Evolutionary conservation across 2,113 vertebrate genomes (phyloP).

Genomic region (Pogonocichla stellata): DNA sequence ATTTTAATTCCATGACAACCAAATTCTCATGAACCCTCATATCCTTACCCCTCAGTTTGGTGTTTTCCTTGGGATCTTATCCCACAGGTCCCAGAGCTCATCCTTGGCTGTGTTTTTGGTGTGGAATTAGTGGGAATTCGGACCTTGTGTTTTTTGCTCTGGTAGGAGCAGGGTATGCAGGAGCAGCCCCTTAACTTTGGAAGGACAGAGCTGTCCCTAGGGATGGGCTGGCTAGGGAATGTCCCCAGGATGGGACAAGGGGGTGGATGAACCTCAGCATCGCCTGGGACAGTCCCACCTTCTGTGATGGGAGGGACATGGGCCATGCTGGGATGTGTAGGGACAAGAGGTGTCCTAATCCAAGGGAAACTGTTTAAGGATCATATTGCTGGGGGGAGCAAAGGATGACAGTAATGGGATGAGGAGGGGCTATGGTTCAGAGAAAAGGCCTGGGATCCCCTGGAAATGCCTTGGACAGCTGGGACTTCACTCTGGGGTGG

Average conservation of each 20-base stretch:
- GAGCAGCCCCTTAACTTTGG: background rate
- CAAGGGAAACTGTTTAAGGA: background rate
- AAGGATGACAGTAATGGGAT: background rate
- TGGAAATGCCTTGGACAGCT: background rate
- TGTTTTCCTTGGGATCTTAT: background rate
- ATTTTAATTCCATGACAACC: background rate
- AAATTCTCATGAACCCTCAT: rapidly evolving
- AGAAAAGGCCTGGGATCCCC: background rate
- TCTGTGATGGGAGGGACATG: background rate
- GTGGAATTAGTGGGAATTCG: background rate
- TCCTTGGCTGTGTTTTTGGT: background rate
- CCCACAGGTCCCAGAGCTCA: background rate
- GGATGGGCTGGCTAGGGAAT: background rate
- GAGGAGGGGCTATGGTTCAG: background rate
- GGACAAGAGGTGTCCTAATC: background rate
- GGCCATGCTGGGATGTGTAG: rapidly evolving
- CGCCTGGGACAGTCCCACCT: background rate
- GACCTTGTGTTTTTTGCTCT: background rate
- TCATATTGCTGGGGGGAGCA: background rate
- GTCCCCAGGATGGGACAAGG: background rate
- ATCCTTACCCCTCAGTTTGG: background rate
- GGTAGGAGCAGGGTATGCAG: rapidly evolving
- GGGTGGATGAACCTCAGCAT: background rate
- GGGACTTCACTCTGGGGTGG: background rate
- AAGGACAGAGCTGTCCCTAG: background rate